Conservation (phyloP, 53 echinoderm and acorn worm species). For the Astropecten irregularis region DNA sequence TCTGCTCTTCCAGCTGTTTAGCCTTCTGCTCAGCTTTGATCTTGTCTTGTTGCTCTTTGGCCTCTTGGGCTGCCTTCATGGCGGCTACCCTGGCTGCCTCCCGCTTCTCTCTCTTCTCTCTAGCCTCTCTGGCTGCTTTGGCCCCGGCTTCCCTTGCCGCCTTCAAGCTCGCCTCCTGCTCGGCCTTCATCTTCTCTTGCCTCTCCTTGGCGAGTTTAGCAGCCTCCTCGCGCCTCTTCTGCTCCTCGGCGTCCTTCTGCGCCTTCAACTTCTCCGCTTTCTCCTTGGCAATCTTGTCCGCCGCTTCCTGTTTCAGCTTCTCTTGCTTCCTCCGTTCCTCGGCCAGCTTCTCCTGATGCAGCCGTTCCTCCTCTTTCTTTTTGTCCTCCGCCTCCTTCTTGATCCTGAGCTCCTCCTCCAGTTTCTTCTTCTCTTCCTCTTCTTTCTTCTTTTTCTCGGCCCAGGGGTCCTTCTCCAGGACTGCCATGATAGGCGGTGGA, state of each 20-base stretch:
- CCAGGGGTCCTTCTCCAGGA: constrained; percentile 83
- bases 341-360: constrained; percentile 59
- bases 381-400: constrained; percentile 47
- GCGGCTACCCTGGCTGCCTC: constrained; percentile 15
- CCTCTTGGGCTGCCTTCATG: neutral
- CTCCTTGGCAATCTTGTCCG: constrained; percentile 55
- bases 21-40: neutral
- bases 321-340: constrained; percentile 64
- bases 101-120: constrained; percentile 39
- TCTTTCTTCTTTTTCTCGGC: constrained; percentile 69
- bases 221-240: constrained; percentile 26
- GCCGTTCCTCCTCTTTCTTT: constrained; percentile 39
- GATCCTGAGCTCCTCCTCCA: constrained; percentile 51
- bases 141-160: constrained; percentile 38
- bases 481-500: constrained; percentile 76
- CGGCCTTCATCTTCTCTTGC: constrained; percentile 22
- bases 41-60: constrained; percentile 2
- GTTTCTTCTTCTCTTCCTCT: constrained; percentile 57
- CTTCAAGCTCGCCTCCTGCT: constrained; percentile 46
- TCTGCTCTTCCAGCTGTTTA: neutral
- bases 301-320: constrained; percentile 42
- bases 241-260: constrained; percentile 29
- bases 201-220: constrained; percentile 20
- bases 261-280: constrained; percentile 55
- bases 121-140: constrained; percentile 10